These are phyloP conservation scores for Lacanobia oleracea DNA, from an alignment of 2,888 invertebrate species.

Conservation along the genomic window DNA sequence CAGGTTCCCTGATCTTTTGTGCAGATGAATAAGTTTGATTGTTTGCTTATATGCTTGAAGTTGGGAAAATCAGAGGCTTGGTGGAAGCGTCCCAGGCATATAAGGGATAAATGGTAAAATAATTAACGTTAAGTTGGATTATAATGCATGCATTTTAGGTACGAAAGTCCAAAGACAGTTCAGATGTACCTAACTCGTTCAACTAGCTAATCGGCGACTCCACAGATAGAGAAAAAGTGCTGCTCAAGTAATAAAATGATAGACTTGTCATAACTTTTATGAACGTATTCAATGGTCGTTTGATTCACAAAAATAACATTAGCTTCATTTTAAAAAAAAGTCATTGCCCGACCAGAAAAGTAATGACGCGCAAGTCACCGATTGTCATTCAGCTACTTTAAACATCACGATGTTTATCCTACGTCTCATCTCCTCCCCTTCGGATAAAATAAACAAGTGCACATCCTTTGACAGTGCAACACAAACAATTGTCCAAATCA, in stretches of 20 bases:
- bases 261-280: not conserved
- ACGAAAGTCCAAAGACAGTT: not conserved
- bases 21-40: conserved; percentile 57
- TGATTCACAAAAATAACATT: conserved; percentile 25
- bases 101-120: conserved; percentile 7
- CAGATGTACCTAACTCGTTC: not conserved
- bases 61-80: conserved; percentile 10
- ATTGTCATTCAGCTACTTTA: conserved; percentile 59
- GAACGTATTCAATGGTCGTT: not conserved
- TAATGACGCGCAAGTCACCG: conserved; percentile 47
- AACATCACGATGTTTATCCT: conserved; percentile 78
- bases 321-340: conserved; percentile 5
- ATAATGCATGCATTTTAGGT: not conserved
- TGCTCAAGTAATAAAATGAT: not conserved
- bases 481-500: conserved; percentile 90
- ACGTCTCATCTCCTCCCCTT: conserved; percentile 74
- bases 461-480: conserved; percentile 89
- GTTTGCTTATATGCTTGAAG: conserved; percentile 34
- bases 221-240: no score
- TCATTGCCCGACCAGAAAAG: conserved; percentile 36
- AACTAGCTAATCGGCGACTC: not conserved
- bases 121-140: not conserved
- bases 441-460: conserved; percentile 87
- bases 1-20: conserved; percentile 59
- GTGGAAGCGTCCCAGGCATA: not conserved